phyloP scores from a whole-genome alignment of 1,140 invertebrate species.

The Drosophila erecta region DNA sequence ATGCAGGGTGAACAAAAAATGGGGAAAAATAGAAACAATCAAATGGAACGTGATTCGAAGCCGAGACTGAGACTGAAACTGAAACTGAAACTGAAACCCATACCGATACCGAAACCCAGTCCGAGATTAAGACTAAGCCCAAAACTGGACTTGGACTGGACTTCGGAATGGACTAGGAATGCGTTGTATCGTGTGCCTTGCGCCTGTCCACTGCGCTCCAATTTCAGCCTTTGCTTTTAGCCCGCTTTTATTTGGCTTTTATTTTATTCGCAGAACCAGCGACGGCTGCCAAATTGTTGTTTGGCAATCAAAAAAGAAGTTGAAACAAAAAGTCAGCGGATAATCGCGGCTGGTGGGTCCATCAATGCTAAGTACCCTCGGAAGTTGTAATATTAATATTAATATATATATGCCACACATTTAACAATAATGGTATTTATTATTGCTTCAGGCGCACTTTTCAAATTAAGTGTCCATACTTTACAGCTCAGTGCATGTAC shows the following conservation, averaged over 20 bases:
- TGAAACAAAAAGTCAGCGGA: slow-evolving; percentile 44
- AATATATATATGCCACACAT: too few relatives aligned
- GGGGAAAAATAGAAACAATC: slow-evolving; percentile 42
- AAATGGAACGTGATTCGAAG: slow-evolving; percentile 55
- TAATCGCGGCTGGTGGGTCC: neutral
- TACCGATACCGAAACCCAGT: slow-evolving; percentile 46
- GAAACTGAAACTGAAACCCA: slow-evolving; percentile 44
- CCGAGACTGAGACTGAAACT: slow-evolving; percentile 44
- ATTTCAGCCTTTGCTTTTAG: slow-evolving; percentile 44
- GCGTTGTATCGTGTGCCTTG: slow-evolving; percentile 29
- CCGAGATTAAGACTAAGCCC: slow-evolving; percentile 19
- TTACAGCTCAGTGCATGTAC: neutral
- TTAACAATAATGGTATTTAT: neutral
- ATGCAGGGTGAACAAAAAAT: slow-evolving; percentile 26
- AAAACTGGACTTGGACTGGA: slow-evolving; percentile 64
- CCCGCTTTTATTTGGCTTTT: slow-evolving; percentile 18
- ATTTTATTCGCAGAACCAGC: slow-evolving; percentile 60
- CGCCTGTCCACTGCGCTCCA: slow-evolving; percentile 58
- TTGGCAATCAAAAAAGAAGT: slow-evolving; percentile 74
- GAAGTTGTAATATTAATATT: neutral
- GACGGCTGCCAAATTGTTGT: slow-evolving; percentile 65
- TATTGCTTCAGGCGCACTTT: neutral
- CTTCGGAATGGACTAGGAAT: slow-evolving; percentile 18
- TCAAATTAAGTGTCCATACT: too few relatives aligned
- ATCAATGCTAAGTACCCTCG: slow-evolving; percentile 25